Conservation (phyloP, 2,888 invertebrate genomes). For the Teinopalpus imperialis region DNA sequence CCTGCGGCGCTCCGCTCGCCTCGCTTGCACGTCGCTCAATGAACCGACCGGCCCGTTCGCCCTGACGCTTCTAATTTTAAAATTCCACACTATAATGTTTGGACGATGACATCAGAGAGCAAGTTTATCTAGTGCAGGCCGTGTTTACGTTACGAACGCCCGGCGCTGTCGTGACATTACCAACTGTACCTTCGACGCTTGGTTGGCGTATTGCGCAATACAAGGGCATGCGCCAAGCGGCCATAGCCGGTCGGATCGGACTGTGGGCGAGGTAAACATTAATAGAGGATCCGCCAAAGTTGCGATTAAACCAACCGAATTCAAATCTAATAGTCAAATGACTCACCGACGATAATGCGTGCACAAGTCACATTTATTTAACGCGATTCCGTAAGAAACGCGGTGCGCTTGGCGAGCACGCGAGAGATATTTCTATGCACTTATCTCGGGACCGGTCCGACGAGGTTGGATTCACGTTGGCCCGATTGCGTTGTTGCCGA, state of each 20-base stretch:
- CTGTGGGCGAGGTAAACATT: slow-evolving; percentile 45
- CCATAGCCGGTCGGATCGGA: slow-evolving; percentile 41
- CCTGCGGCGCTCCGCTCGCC: slow-evolving; percentile 75
- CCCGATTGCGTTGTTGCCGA: neutral
- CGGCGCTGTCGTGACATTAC: slow-evolving; percentile 51
- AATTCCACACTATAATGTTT: slow-evolving; percentile 70
- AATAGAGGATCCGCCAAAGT: slow-evolving; percentile 40
- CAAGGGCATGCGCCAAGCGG: slow-evolving; percentile 37
- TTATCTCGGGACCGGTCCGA: slow-evolving; percentile 28
- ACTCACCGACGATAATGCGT: slow-evolving; percentile 44
- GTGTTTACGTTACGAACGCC: slow-evolving; percentile 71
- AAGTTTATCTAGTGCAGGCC: slow-evolving; percentile 66
- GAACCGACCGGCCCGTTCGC: slow-evolving; percentile 68
- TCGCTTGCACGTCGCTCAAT: slow-evolving; percentile 79
- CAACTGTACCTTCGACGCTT: slow-evolving; percentile 33
- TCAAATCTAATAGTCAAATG: slow-evolving; percentile 38
- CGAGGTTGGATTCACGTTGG: slow-evolving; percentile 10
- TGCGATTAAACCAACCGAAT: slow-evolving; percentile 31
- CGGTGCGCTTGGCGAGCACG: slow-evolving; percentile 35
- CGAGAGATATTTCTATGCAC: slow-evolving; percentile 26
- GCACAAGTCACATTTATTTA: slow-evolving; percentile 47
- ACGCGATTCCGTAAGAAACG: slow-evolving; percentile 40
- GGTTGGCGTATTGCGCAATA: slow-evolving; percentile 40
- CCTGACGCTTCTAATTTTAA: slow-evolving; percentile 72
- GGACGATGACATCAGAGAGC: slow-evolving; percentile 75